These are phyloP conservation scores for Sebastes reedi DNA, from an alignment of 2,797 vertebrate species.

Conservation along the genomic window DNA sequence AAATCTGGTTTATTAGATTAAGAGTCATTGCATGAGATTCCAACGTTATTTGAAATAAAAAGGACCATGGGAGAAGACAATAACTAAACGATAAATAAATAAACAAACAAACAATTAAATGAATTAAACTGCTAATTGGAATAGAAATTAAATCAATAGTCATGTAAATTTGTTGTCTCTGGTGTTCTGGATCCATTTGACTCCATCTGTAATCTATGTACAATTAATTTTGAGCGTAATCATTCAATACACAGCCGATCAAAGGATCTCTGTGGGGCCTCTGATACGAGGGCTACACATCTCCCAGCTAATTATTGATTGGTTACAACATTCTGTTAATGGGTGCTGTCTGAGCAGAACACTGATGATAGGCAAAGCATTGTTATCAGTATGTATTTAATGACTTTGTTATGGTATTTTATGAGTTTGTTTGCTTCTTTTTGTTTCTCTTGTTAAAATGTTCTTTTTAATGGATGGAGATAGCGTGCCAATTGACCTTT, in stretches of 20 bases:
- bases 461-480: slow-evolving; percentile 22
- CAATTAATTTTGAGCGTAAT: slow-evolving; percentile 65
- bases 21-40: background rate
- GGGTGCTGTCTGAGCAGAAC: slow-evolving; percentile 35
- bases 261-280: slow-evolving; percentile 58
- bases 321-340: slow-evolving; percentile 37
- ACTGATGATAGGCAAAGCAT: slow-evolving; percentile 7
- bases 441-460: slow-evolving; percentile 24
- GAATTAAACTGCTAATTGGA: background rate
- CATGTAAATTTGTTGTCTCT: slow-evolving; percentile 21
- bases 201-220: slow-evolving; percentile 31
- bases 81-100: background rate
- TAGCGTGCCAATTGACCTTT: slow-evolving; percentile 10
- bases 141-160: slow-evolving; percentile 17
- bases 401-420: slow-evolving; percentile 25
- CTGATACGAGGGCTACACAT: slow-evolving; percentile 60
- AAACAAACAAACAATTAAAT: background rate
- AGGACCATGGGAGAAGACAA: background rate
- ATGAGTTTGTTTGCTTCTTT: slow-evolving; percentile 15
- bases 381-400: slow-evolving; percentile 29
- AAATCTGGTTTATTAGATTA: background rate
- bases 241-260: slow-evolving; percentile 59
- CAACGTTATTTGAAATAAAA: background rate
- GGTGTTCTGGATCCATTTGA: slow-evolving; percentile 29
- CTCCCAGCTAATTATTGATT: slow-evolving; percentile 74